phyloP scores from a whole-genome alignment of 2,113 vertebrate species.

The Lophotis ruficrista region DNA sequence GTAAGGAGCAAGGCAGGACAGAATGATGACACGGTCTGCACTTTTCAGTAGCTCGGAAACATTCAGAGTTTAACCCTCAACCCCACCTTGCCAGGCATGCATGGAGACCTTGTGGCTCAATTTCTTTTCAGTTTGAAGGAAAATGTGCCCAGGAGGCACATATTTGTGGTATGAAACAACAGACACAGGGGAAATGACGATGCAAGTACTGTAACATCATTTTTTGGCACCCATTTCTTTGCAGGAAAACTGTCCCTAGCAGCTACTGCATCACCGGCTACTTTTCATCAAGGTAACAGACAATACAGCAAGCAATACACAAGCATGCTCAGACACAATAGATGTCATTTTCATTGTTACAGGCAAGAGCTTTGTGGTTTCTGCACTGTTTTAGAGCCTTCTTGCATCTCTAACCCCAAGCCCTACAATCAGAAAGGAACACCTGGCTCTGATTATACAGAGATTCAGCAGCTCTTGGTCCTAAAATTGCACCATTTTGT shows the following conservation, averaged over 20 bases:
- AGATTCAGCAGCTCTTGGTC: background rate
- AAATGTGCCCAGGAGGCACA: background rate
- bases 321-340: background rate
- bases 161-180: background rate
- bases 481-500: background rate
- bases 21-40: background rate
- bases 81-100: accelerated
- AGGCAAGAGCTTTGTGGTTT: background rate
- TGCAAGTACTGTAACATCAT: background rate
- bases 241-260: background rate
- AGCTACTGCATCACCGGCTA: background rate
- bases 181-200: background rate
- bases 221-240: background rate
- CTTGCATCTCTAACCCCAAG: background rate
- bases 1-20: background rate
- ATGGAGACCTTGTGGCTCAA: background rate
- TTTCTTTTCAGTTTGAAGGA: background rate
- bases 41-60: background rate
- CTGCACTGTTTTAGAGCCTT: background rate
- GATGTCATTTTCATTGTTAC: background rate
- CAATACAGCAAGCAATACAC: background rate
- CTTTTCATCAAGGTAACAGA: background rate
- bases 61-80: background rate
- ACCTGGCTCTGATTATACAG: background rate
- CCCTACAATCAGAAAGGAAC: background rate